These are phyloP conservation scores for Holothuria scabra DNA, from an alignment of 53 echinoderm and acorn worm species.

Conservation along the genomic window DNA sequence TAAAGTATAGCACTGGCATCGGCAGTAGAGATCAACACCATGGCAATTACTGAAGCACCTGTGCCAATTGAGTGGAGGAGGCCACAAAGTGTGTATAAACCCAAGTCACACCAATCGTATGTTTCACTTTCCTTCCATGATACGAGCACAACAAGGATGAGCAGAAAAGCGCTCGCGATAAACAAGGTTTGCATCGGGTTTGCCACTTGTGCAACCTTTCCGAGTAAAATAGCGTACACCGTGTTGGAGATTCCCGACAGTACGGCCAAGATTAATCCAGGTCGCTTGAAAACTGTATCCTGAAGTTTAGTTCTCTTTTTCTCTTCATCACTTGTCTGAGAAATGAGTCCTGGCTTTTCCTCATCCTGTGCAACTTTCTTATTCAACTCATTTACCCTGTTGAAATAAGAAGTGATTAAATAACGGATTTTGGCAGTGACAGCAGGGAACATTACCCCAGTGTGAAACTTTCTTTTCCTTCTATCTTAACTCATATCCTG, in stretches of 20 bases:
- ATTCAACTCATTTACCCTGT: too few relatives aligned
- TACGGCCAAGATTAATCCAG: not conserved
- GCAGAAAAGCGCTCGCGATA: not conserved
- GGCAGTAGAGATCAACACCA: not conserved
- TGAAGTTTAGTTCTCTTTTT: too few relatives aligned
- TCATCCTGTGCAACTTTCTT: too few relatives aligned
- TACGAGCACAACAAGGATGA: not conserved
- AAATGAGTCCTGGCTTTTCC: too few relatives aligned
- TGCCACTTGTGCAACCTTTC: not conserved
- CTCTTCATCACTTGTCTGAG: too few relatives aligned
- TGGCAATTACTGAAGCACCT: not conserved
- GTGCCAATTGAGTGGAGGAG: not conserved
- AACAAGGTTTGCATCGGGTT: not conserved
- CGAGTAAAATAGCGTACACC: not conserved
- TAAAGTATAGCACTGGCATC: not conserved
- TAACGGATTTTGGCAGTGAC: too few relatives aligned
- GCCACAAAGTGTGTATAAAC: not conserved
- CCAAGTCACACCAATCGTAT: not conserved
- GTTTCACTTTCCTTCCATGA: constrained; percentile 5
- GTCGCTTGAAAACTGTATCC: not conserved
- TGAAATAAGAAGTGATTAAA: too few relatives aligned
- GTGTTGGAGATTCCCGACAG: not conserved
- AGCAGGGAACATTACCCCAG: too few relatives aligned
- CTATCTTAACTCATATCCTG: too few relatives aligned
- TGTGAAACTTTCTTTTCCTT: too few relatives aligned